Conservation (phyloP, 2,113 vertebrate genomes). For the Mohoua ochrocephala region DNA sequence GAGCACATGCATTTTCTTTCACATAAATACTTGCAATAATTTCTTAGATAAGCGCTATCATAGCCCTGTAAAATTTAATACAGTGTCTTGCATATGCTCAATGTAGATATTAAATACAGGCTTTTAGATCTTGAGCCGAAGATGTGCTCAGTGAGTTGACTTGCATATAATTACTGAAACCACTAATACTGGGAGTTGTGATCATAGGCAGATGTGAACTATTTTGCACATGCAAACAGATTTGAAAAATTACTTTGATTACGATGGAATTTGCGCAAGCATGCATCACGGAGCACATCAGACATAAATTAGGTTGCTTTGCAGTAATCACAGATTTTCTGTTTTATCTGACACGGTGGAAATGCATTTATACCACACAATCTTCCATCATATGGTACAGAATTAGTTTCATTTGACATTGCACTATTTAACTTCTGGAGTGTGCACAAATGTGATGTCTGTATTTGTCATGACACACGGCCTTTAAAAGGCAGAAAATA, state of each 20-base stretch:
- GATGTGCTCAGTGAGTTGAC: background rate
- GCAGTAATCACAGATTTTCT: background rate
- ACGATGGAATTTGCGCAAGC: background rate
- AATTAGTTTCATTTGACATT: background rate
- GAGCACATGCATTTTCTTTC: background rate
- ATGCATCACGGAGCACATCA: background rate
- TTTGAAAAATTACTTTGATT: slow-evolving; percentile 3
- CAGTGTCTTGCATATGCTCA: background rate
- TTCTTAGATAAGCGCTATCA: background rate
- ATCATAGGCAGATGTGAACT: background rate
- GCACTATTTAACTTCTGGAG: background rate
- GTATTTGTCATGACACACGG: background rate
- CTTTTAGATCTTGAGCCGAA: background rate
- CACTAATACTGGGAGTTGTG: background rate
- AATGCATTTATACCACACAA: background rate
- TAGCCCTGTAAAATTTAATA: background rate
- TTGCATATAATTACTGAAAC: background rate
- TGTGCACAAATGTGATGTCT: background rate
- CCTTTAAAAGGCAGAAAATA: background rate
- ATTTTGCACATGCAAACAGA: background rate
- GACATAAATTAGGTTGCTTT: background rate
- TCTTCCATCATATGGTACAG: background rate
- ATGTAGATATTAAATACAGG: background rate
- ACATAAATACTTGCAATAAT: background rate
- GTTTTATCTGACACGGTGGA: background rate